These are phyloP conservation scores for Pelobates fuscus DNA, from an alignment of 2,113 vertebrate species.

Conservation along the genomic window DNA sequence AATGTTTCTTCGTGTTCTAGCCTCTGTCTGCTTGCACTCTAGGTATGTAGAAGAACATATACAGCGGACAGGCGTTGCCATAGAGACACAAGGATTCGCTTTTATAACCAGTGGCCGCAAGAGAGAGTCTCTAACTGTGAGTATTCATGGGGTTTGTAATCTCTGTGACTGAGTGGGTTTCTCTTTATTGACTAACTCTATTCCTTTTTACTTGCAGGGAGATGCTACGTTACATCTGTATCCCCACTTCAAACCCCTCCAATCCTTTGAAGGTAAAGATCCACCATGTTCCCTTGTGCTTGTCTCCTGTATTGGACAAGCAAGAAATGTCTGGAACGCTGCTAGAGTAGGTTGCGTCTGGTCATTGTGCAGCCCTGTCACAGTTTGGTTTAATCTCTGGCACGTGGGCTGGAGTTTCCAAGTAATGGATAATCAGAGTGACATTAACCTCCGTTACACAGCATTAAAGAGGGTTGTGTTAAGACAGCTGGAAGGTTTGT, in stretches of 20 bases:
- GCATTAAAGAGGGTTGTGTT: too few relatives aligned
- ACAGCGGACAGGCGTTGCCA: conserved; percentile 81
- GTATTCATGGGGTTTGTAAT: conserved; percentile 29
- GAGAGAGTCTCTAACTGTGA: conserved; percentile 81
- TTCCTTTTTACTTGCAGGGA: conserved; percentile 63
- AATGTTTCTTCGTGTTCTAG: too few relatives aligned
- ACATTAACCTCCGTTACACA: too few relatives aligned
- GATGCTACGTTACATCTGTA: conserved; percentile 81
- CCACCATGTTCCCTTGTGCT: too few relatives aligned
- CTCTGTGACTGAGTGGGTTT: not conserved
- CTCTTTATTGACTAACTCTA: not conserved
- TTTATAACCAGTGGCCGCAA: conserved; percentile 83
- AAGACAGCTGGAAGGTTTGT: too few relatives aligned
- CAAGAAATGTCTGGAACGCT: too few relatives aligned
- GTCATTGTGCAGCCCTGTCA: too few relatives aligned
- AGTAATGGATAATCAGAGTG: too few relatives aligned
- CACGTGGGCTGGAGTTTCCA: too few relatives aligned
- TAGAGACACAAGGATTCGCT: conserved; percentile 82
- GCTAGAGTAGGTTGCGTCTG: too few relatives aligned
- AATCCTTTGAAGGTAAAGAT: conserved; percentile 79
- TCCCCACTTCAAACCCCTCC: conserved; percentile 79
- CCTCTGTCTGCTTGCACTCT: not conserved
- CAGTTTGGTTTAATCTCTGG: too few relatives aligned
- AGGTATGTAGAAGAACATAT: conserved; percentile 86
- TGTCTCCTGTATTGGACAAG: too few relatives aligned